phyloP scores from a whole-genome alignment of 2,797 vertebrate genomes.

The Borostomias antarcticus region DNA sequence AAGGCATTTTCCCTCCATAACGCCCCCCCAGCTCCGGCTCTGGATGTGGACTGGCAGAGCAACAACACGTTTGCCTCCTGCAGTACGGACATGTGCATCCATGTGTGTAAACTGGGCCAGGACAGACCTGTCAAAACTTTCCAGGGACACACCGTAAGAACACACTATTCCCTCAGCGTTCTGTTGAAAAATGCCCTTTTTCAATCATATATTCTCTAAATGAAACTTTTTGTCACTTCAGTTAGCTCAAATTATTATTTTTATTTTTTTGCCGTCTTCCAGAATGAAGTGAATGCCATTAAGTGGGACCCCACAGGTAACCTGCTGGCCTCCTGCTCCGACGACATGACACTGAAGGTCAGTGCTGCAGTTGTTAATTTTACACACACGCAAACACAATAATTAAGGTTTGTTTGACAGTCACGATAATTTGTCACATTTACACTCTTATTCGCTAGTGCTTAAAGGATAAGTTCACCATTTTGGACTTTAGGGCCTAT shows the following conservation, averaged over 20 bases:
- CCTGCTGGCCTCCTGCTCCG: conserved; percentile 96
- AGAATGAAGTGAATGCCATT: conserved; percentile 99
- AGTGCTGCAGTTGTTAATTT: conserved; percentile 18
- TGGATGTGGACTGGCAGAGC: conserved; percentile 99
- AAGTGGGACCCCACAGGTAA: conserved; percentile 99
- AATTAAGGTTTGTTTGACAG: too few relatives aligned
- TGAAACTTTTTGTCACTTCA: too few relatives aligned
- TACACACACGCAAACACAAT: too few relatives aligned
- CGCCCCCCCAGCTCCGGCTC: conserved; percentile 95
- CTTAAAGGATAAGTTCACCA: too few relatives aligned
- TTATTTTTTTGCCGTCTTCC: conserved; percentile 26
- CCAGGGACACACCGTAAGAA: conserved; percentile 96
- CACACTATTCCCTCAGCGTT: neutral
- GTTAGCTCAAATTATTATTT: too few relatives aligned
- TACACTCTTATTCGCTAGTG: too few relatives aligned
- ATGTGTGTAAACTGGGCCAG: conserved; percentile 97
- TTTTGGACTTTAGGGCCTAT: too few relatives aligned
- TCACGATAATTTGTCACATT: too few relatives aligned
- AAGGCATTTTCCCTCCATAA: too few relatives aligned
- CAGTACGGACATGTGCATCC: conserved; percentile 99
- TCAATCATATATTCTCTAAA: too few relatives aligned
- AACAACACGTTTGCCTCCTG: conserved; percentile 99
- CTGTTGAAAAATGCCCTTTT: neutral
- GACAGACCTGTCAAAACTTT: conserved; percentile 99
- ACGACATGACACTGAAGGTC: conserved; percentile 99